Conservation (phyloP, 2,797 vertebrate species). For the Euthynnus affinis region DNA sequence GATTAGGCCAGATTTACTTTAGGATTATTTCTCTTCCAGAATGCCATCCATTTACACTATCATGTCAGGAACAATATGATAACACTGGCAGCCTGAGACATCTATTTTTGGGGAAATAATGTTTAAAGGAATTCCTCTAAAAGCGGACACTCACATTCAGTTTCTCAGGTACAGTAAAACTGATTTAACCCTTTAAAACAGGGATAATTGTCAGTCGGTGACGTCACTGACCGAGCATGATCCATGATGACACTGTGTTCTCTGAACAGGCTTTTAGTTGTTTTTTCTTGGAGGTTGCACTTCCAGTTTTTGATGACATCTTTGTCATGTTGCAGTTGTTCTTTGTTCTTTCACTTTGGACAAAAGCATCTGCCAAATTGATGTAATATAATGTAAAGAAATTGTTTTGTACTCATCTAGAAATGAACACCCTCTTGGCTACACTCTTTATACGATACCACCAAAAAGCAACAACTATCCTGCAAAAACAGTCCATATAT, state of each 20-base stretch:
- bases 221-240: background rate
- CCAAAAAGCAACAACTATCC: background rate
- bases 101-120: slow-evolving; percentile 40
- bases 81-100: slow-evolving; percentile 45
- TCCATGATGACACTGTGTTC: background rate
- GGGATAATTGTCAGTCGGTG: background rate
- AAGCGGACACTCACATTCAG: slow-evolving; percentile 20
- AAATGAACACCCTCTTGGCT: background rate
- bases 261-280: background rate
- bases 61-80: slow-evolving; percentile 59
- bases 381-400: too few relatives aligned
- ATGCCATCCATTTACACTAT: slow-evolving; percentile 60
- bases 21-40: slow-evolving; percentile 62
- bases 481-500: background rate
- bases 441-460: background rate
- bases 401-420: too few relatives aligned
- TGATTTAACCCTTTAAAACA: background rate
- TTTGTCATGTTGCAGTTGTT: background rate
- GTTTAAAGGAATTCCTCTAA: slow-evolving; percentile 26
- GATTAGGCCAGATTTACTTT: slow-evolving; percentile 75
- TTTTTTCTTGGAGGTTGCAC: slow-evolving; percentile 2
- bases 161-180: slow-evolving; percentile 1
- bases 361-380: background rate
- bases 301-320: slow-evolving; percentile 7
- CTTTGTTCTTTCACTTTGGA: background rate